Base-by-base conservation (phyloP, 2,888 invertebrate genomes). In the Agriopis aurantiaria region DNA sequence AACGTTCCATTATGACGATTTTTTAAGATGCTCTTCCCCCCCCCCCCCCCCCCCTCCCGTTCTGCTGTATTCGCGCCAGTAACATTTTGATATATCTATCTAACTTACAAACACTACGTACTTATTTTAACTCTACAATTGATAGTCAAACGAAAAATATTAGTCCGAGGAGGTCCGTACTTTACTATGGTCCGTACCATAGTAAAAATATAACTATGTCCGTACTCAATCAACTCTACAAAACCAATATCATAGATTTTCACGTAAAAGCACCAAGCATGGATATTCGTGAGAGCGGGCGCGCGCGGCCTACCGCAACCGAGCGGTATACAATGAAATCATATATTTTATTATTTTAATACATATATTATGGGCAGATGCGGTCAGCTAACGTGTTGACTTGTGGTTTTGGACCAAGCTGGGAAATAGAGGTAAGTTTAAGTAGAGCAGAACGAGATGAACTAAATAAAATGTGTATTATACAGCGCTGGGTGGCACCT, bases 241-340 rank as follows among this genome's bases (percentile, higher is more conserved):
- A 33, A 33, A 33, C 33, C 10, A 63, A 64, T 53, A 63, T 79
- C 75, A 78, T 79, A 77, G 72, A 72, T 74, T 72, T 75, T 80
- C 45, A 17, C 3, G 17, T 52, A 62, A 62, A 61, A 62, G 33
- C 62, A 75, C 75, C 71, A 79, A 75, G 57, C 69, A 78, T 57
- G 43, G 80, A 85, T 85, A 85, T 80, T 80, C 85, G 85, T 85
- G 85, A 78, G 85, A 85, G 69, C 61, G 57, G 10, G 60, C 65
- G 71, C 71, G 70, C 75, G 81, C 78, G 84, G 83, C 74, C 73
- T 75, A 79, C 79, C 79, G 71, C 79, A 78, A 74, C 78, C 74
- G 40, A 60, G 58, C 62, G 12, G 69, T 61, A 45, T 66, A 72
- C 52, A 58, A 59, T 59, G 60, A 65, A 68, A 68, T 65, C 58